Percentiles rank a stretch among this genome's conserved stretches.
Conservation (phyloP, 2,797 vertebrate genomes). For the Eulemur coronatus region DNA sequence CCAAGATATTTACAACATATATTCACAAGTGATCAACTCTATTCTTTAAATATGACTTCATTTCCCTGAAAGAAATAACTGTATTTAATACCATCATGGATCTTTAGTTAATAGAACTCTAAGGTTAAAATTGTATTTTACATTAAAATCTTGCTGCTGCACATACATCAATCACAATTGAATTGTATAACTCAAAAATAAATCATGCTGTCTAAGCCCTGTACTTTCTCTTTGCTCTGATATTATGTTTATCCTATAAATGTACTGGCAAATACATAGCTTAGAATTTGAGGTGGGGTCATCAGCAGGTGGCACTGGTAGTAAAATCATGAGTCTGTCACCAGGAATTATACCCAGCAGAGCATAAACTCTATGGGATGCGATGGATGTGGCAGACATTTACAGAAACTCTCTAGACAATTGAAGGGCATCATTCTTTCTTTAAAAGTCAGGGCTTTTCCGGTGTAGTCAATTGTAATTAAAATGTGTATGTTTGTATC, state of each 20-base stretch:
- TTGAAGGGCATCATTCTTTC: neutral
- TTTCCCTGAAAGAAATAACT: neutral
- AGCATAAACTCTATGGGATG: neutral
- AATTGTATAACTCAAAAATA: neutral
- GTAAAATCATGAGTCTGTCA: neutral
- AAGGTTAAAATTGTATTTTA: conserved; percentile 36
- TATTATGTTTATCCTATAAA: neutral
- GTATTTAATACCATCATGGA: neutral
- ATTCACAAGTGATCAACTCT: neutral
- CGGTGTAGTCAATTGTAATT: neutral
- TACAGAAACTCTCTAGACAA: neutral
- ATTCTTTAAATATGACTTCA: conserved; percentile 2
- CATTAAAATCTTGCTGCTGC: neutral
- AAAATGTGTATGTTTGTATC: neutral
- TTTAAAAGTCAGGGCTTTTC: neutral
- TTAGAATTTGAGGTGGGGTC: neutral
- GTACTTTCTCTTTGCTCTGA: neutral
- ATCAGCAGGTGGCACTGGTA: neutral
- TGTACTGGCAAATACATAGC: neutral
- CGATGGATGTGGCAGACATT: neutral
- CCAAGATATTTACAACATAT: conserved; percentile 22
- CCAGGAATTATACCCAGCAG: neutral
- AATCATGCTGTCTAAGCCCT: neutral
- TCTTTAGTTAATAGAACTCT: conserved; percentile 35
- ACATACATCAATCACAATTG: neutral